phyloP scores from a whole-genome alignment of 2,113 vertebrate genomes.

The Sialia sialis region DNA sequence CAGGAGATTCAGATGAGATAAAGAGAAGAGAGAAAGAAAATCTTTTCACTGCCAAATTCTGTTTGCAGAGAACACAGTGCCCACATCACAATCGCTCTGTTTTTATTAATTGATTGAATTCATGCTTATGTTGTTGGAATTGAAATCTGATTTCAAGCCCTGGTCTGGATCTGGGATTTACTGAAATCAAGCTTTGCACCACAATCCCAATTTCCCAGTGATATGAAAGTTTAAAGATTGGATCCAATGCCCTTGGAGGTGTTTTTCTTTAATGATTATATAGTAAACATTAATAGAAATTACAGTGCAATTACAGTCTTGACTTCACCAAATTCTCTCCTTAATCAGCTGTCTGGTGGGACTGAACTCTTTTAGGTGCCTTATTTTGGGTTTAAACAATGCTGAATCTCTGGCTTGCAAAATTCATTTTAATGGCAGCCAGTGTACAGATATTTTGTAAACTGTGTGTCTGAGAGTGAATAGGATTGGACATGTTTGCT shows the following conservation, averaged over 20 bases:
- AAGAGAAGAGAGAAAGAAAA: not conserved
- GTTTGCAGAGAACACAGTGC: not conserved
- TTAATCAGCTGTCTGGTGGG: not conserved
- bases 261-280: not conserved
- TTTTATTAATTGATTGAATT: not conserved
- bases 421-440: not conserved
- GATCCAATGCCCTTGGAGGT: not conserved
- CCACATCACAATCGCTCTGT: not conserved
- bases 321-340: not conserved
- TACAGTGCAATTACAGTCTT: not conserved
- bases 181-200: not conserved
- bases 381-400: not conserved
- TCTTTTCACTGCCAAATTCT: not conserved
- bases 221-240: not conserved
- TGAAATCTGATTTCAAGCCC: not conserved
- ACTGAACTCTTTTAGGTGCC: not conserved
- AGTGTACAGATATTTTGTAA: not conserved
- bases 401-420: not conserved
- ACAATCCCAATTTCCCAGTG: not conserved
- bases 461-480: slow-evolving; percentile 17
- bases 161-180: not conserved
- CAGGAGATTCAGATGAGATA: not conserved
- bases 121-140: not conserved
- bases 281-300: not conserved
- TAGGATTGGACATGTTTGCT: slow-evolving; percentile 32